Percentiles rank a stretch among this genome's conserved stretches.
These are phyloP conservation scores for Sebastes miniatus DNA, from an alignment of 2,797 vertebrate species.

Conservation along the genomic window DNA sequence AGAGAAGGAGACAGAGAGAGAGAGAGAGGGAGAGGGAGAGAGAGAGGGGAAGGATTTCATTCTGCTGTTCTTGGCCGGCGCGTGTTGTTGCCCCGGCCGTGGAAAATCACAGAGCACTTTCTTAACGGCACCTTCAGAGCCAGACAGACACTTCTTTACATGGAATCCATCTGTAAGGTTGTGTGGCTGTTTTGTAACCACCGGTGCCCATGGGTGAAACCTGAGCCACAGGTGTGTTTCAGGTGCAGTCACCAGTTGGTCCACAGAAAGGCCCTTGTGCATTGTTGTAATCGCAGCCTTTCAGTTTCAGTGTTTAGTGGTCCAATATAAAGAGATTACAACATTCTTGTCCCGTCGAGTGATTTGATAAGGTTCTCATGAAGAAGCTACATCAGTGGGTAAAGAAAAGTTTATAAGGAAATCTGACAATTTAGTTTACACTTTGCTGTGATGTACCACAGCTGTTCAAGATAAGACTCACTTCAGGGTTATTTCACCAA, in stretches of 20 bases:
- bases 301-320: constrained; percentile 25
- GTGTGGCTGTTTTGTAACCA: constrained; percentile 39
- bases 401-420: constrained; percentile 3
- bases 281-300: constrained; percentile 30
- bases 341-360: neutral
- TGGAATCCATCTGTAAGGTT: constrained; percentile 28
- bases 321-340: constrained; percentile 32
- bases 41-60: constrained; percentile 38
- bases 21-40: neutral
- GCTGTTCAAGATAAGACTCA: neutral
- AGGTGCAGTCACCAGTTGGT: constrained; percentile 37
- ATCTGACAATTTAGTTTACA: constrained; percentile 11
- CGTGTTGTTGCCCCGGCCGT: constrained; percentile 35
- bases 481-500: neutral
- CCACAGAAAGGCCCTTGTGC: constrained; percentile 26
- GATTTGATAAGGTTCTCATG: constrained; percentile 11
- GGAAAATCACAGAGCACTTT: constrained; percentile 62
- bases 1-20: neutral
- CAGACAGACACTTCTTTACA: constrained; percentile 38
- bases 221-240: constrained; percentile 70
- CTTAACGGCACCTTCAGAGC: constrained; percentile 39
- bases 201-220: constrained; percentile 39
- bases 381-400: neutral
- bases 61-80: constrained; percentile 70
- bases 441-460: constrained; percentile 3